Evolutionary conservation across 2,797 vertebrate genomes (phyloP), one percentile per base, ranked within the genome.

Genomic region (Hippoglossus hippoglossus): DNA sequence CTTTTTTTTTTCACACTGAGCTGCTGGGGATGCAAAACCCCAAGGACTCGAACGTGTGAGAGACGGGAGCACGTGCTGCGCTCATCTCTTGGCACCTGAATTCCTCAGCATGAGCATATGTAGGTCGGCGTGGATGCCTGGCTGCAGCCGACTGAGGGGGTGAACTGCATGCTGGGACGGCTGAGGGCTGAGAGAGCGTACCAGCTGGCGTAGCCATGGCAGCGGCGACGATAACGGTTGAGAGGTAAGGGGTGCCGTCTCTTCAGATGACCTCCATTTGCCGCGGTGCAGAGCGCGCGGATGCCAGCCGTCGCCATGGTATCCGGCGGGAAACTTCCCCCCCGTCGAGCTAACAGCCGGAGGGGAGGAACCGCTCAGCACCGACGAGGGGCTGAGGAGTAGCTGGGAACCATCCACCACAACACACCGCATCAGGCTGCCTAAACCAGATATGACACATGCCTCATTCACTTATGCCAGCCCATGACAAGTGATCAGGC

Each of bases 381-480:
- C 77, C 80, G 77, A 62, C 63, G 13, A 71, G 78, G 80, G 63
- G 75, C 74, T 51, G 84, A 73, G 79, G 58, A 86, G 86, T 63
- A 36, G 67, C 82, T 73, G 83, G 63, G 79, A 89, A 83, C 39
- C 82, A 51, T 67, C 76, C 58, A 75, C 81, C 76, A 58, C 73
- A 85, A 75, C 71, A 71, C 67, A 75, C 71, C 61, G 81, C 77
- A 56, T 77, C 76, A 75, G 56, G 77, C 81, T 78, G 79, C 74
- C 70, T 77, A 79, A 90, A 90, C 83, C 55, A 83, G 87, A 91
- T 81, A 79, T 83, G 91, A 92, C 90, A 89, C 80, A 75, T 90
- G 88, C 84, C 87, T 83, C 84, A 52, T 85, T 83, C 81, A 71
- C 84, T 88, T 81, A 75, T 62, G 81, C 88, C 77, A 67, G 79